These are phyloP conservation scores for Hystrix brachyura DNA, from an alignment of 2,113 vertebrate species.

Conservation along the genomic window DNA sequence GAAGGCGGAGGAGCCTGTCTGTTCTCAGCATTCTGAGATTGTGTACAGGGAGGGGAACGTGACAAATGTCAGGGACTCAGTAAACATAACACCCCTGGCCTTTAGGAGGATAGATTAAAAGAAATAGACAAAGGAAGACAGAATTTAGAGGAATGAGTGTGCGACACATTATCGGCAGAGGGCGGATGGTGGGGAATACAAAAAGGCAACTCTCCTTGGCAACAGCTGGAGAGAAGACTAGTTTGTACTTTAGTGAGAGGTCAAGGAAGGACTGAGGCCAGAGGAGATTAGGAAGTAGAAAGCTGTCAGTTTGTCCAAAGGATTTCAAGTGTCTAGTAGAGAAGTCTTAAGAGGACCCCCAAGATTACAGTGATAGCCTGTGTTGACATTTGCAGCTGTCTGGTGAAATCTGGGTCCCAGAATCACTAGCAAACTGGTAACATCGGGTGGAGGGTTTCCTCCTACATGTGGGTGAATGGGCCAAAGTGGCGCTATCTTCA, in stretches of 20 bases:
- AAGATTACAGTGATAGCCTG: not conserved
- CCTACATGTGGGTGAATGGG: not conserved
- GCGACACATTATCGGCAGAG: not conserved
- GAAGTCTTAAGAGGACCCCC: constrained; percentile 22
- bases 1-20: not conserved
- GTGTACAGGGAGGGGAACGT: not conserved
- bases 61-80: not conserved
- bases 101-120: not conserved
- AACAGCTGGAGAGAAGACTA: not conserved
- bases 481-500: not conserved
- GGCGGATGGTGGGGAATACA: constrained; percentile 7
- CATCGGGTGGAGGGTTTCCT: not conserved
- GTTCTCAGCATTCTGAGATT: not conserved
- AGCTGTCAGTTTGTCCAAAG: not conserved
- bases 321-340: not conserved
- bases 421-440: constrained; percentile 8
- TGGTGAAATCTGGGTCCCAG: constrained; percentile 9
- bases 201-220: not conserved
- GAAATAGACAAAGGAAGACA: not conserved
- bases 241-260: not conserved
- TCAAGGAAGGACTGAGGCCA: not conserved
- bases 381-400: not conserved
- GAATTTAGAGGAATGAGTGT: not conserved
- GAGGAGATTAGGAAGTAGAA: not conserved
- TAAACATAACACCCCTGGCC: not conserved